Evolutionary conservation across 2,797 vertebrate genomes (phyloP), one percentile per base, ranked within the genome.

Genomic region (Vipera latastei): DNA sequence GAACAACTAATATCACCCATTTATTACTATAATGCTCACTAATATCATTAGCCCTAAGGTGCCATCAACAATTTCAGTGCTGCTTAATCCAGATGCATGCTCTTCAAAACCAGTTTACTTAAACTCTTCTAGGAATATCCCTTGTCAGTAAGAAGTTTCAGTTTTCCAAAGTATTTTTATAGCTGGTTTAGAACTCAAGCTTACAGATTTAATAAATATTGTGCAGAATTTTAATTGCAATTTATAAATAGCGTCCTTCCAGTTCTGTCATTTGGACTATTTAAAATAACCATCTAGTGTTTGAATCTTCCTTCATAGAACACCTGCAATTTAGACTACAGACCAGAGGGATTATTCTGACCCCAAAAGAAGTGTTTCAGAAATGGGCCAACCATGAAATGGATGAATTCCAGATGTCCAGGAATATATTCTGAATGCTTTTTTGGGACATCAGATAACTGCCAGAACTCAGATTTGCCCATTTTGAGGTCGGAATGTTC

Each of bases 1-100:
- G 4, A 78, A 92, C 91, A 95, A 94, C 94, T 90, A 95, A 95
- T 93, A 96, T 87, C 93, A 93, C 93, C 89, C 92, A 96, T 96
- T 96, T 95, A 93, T 93, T 93, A 93, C 13, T 89, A 91, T 89
- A 94, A 87, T 95, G 93, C 90, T 93, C 73, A 92, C 94, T 56
- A 94, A 94, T 89, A 94, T 90, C 92, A 91, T 93, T 55, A 93
- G 94, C 91, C 94, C 89, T 92, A 92, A 94, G 92, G 91, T 87
- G 92, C 28, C 56, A 90, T 22, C 88, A 92, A 55, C 57, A 20
- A 38, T 89, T 89, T 89, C 69, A 48, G 2, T n/a, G 25, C 48
- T 83, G 44, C 44, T 48, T 48, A 83, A 83, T 83, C 38, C 78
- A 48, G 44, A 78, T 44, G 73, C 8, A 78, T 78, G 22, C 11